Evolutionary conservation across 2,888 invertebrate species (phyloP), one percentile per base, ranked within the genome.

Genomic region (Drosophila mulleri): DNA sequence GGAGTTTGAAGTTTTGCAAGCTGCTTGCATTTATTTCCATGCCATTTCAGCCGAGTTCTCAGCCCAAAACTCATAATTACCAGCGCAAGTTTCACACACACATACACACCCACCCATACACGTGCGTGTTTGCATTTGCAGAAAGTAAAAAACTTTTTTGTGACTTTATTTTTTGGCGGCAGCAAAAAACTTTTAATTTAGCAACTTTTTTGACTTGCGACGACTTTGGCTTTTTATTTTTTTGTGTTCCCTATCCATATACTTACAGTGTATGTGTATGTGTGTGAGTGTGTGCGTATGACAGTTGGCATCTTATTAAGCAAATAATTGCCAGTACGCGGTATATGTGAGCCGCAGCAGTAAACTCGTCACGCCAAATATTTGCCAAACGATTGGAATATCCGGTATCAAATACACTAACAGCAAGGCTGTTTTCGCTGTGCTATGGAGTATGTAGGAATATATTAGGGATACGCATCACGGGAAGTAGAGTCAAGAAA

Each of bases 101-200:
- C 16, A 23, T 12, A 18, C 32, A 12, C n/a, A 47, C 35, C 20
- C n/a, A 48, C 11, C 0, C 16, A 20, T 16, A 53, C 9, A 35
- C 11, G 16, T 14, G 12, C 14, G 29, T n/a, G 41, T 41, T 32
- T 42, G 29, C 35, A 66, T 54, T 54, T 53, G 45, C 29, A 8
- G 29, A 41, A 45, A 45, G 26, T 7, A 41, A 47, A 76, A 75
- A 80, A 80, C 44, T 80, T 70, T 44, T 66, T 57, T 20, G 65
- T 53, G 80, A 70, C 62, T 70, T 76, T 60, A 63, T 74, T 74
- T 74, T 50, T 74, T 58, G 57, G 58, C 61, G 44, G 50, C 64
- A 64, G 67, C 66, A 39, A 47, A 53, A 82, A 83, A 83, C 84
- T 88, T 88, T 83, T 83, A 83, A 83, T 83, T 88, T 88, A 62